A percentile compares a stretch with the other conserved stretches of the same genome.
Conservation (phyloP, 2,888 invertebrate genomes). For the Germaria angustata region DNA sequence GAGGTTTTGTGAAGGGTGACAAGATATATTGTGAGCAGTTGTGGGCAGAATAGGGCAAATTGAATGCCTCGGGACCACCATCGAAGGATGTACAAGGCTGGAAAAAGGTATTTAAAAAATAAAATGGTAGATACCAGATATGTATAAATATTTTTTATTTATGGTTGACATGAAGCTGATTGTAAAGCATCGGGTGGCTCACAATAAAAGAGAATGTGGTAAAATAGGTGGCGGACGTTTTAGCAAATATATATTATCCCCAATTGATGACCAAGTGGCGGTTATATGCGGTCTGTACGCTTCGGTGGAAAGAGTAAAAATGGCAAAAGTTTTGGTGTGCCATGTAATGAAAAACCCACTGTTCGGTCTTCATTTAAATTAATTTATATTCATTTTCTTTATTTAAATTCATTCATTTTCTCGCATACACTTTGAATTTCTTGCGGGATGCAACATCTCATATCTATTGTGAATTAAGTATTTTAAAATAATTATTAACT, state of each 20-base stretch:
- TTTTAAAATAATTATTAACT: too few relatives aligned
- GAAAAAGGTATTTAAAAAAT: too few relatives aligned
- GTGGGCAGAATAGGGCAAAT: too few relatives aligned
- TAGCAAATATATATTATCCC: slow-evolving; percentile 2
- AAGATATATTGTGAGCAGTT: too few relatives aligned
- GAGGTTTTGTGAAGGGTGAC: too few relatives aligned
- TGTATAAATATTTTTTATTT: not conserved
- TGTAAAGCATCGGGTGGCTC: slow-evolving; percentile 11
- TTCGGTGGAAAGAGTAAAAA: slow-evolving; percentile 3
- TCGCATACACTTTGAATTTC: too few relatives aligned
- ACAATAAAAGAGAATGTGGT: slow-evolving; percentile 6
- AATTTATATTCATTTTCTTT: too few relatives aligned
- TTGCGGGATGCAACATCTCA: too few relatives aligned
- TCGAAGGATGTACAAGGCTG: too few relatives aligned
- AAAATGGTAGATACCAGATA: not conserved
- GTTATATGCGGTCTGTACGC: slow-evolving; percentile 5
- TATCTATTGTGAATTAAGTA: too few relatives aligned
- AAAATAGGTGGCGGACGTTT: slow-evolving; percentile 21
- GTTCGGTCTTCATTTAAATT: not conserved
- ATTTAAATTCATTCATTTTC: too few relatives aligned
- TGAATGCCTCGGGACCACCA: too few relatives aligned
- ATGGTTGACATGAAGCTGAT: slow-evolving; percentile 22
- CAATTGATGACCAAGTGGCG: slow-evolving; percentile 18
- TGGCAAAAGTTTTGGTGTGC: slow-evolving; percentile 10
- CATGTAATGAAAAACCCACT: not conserved